These are phyloP conservation scores for Paedocypris sp. DNA, from an alignment of 2,113 vertebrate species.

Conservation along the genomic window DNA sequence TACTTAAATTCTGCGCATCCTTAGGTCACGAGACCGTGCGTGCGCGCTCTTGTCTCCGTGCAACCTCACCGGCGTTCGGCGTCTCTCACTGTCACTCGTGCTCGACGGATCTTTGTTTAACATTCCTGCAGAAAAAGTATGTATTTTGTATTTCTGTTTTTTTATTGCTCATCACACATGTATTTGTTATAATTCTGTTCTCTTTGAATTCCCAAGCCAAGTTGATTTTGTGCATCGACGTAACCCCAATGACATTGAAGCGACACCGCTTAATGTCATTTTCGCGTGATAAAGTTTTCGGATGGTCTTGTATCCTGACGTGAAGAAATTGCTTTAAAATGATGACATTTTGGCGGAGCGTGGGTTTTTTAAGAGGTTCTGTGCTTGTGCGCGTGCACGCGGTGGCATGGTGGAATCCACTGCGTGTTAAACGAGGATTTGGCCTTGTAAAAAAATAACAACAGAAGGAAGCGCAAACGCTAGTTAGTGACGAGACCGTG, in stretches of 20 bases:
- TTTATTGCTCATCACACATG: not conserved
- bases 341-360: no score
- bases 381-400: not conserved
- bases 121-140: conserved; percentile 30
- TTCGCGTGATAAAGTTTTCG: no score
- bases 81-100: not conserved
- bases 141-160: conserved; percentile 16
- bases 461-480: not conserved
- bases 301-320: no score
- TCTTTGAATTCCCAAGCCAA: no score
- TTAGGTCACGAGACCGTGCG: not conserved
- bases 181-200: no score
- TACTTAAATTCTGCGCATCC: not conserved
- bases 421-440: not conserved
- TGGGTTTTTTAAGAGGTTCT: no score
- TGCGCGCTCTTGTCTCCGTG: not conserved
- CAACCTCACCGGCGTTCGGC: not conserved
- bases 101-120: not conserved
- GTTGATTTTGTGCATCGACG: not conserved
- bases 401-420: not conserved
- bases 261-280: not conserved
- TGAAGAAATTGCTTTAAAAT: not conserved
- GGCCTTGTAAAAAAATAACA: not conserved
- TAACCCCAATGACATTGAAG: not conserved
- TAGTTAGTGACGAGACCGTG: not conserved